Base-by-base conservation (phyloP, 2,113 vertebrate genomes). In the Aplodontia rufa region DNA sequence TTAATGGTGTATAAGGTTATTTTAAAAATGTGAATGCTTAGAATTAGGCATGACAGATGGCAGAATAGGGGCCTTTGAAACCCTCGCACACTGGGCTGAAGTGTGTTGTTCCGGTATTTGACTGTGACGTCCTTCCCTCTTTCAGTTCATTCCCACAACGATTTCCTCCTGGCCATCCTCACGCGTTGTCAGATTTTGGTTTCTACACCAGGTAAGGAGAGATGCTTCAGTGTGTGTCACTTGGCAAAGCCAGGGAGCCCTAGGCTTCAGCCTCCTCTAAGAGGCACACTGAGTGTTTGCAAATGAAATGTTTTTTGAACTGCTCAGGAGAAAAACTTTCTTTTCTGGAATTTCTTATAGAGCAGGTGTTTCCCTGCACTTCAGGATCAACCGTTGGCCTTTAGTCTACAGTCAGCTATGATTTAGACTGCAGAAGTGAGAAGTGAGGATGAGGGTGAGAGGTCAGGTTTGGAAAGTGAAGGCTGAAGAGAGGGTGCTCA, bases 151-250 rank as follows among this genome's bases (percentile, higher is more conserved):
- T 99, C 99, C 68, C 99, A 99, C 98, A 99, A 99, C 2, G 99
- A 99, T 94, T 99, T 99, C 95, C 99, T 99, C 82, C 96, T 99
- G 98, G 99, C 99, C 51, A 99, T 99, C 95, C 99, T 99, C 83
- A 99, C 99, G 0, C 99, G 99, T 13, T 99, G 99, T 93, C 99
- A 99, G 97, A 99, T 99, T 96, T 98, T 99, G 95, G 99, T 99
- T 89, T 99, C 99, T 80, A 99, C 99, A 76, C 99, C 99, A 98
- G 99, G 99, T 99, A 98, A 97, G 95, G 68, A 16, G 14, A 51
- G 19, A 1, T n/a, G 16, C 51, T 40, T 12, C 5, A 9, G 40
- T 30, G 49, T 30, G 2, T 35, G 72, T 75, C 60, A 19, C 19
- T 47, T 35, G 32, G 49, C 68, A 64, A 26, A 74, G 60, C 51